Conservation (phyloP, 1,140 invertebrate species). For the Drosophila burlai region DNA sequence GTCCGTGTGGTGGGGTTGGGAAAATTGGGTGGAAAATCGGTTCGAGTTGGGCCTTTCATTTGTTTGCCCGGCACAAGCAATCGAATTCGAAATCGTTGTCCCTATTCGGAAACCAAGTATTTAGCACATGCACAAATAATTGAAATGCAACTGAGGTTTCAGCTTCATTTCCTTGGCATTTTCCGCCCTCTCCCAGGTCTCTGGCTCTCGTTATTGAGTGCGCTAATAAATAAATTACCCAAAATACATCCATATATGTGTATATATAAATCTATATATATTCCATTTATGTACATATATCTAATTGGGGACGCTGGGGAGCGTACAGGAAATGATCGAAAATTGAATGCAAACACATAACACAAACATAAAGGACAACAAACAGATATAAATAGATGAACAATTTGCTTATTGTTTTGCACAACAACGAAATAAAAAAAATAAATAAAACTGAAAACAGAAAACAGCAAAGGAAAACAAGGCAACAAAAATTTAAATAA, state of each 20-base stretch:
- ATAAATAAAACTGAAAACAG: not conserved
- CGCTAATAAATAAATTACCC: slow-evolving; percentile 56
- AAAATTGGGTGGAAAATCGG: not conserved
- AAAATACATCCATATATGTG: not conserved
- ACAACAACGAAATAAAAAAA: not conserved
- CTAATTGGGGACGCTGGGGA: slow-evolving; percentile 24
- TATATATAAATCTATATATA: not conserved
- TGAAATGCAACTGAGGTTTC: slow-evolving; percentile 40
- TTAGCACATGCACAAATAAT: slow-evolving; percentile 50
- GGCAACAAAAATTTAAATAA: slow-evolving; percentile 57
- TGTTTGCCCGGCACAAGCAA: slow-evolving; percentile 36
- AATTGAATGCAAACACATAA: slow-evolving; percentile 62
- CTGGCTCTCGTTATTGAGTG: slow-evolving; percentile 11
- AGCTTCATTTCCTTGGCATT: slow-evolving; percentile 34
- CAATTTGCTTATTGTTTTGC: slow-evolving; percentile 45
- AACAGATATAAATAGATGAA: slow-evolving; percentile 35
- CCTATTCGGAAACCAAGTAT: slow-evolving; percentile 27
- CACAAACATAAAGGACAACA: slow-evolving; percentile 21
- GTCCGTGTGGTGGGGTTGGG: not conserved
- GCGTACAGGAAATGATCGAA: slow-evolving; percentile 56
- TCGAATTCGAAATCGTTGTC: slow-evolving; percentile 36
- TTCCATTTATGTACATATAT: not conserved
- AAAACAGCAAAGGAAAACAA: not conserved
- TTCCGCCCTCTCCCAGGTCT: not conserved
- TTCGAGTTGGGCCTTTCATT: not conserved